Evolutionary conservation across 2,113 vertebrate genomes (phyloP).

Genomic region (Platycercus adscitus): DNA sequence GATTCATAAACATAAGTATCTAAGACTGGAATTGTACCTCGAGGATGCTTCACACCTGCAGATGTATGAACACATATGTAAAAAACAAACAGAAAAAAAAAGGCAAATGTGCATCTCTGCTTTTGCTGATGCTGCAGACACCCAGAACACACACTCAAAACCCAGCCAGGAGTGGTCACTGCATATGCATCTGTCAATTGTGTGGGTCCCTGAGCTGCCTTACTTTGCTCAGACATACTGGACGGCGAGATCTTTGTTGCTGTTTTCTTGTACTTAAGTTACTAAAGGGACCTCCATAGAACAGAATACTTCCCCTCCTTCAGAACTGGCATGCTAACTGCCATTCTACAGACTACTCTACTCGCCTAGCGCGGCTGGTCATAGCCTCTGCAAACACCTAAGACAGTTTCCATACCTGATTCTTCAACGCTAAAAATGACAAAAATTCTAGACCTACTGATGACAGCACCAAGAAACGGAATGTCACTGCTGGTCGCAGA

Average conservation of each 20-base stretch:
- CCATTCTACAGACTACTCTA: not conserved
- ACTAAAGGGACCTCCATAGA: not conserved
- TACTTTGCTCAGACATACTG: not conserved
- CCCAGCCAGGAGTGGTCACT: not conserved
- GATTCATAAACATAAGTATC: not conserved
- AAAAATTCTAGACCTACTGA: not conserved
- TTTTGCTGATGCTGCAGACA: not conserved
- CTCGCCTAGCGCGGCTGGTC: not conserved
- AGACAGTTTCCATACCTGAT: not conserved
- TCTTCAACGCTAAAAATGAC: not conserved
- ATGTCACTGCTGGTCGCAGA: not conserved
- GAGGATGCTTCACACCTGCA: not conserved
- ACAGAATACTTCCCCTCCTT: not conserved
- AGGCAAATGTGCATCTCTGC: accelerated
- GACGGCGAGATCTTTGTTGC: not conserved
- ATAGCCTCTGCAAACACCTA: not conserved
- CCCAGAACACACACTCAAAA: not conserved
- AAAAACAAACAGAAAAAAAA: not conserved
- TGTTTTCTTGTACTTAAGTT: accelerated
- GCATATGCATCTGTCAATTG: no score
- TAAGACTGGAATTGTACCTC: not conserved
- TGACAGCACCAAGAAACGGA: accelerated
- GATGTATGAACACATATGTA: accelerated
- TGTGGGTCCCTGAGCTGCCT: accelerated
- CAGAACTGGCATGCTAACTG: accelerated